phyloP scores from a whole-genome alignment of 2,113 vertebrate genomes.

The Promerops cafer region DNA sequence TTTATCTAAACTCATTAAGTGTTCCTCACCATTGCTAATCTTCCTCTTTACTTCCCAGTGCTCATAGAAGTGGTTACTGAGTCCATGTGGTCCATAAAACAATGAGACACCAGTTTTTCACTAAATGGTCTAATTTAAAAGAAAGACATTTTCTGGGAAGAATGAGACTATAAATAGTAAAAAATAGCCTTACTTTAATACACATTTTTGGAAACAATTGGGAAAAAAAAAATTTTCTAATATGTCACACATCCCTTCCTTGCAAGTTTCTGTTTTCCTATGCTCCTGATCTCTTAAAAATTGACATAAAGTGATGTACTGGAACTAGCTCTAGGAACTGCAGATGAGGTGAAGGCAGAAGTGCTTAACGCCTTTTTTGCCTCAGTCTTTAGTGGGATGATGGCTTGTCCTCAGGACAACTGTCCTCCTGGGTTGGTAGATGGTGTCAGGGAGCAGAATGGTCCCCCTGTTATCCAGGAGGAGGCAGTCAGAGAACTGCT shows the following conservation, averaged over 20 bases:
- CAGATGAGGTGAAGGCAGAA: background rate
- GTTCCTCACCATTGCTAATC: background rate
- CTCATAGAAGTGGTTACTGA: background rate
- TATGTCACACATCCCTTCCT: rapidly evolving
- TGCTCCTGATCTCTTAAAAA: background rate
- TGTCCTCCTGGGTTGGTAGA: background rate
- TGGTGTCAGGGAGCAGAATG: background rate
- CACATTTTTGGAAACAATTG: background rate
- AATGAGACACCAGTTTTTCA: background rate
- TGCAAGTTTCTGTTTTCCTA: background rate
- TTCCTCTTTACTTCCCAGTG: background rate
- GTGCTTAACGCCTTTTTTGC: background rate
- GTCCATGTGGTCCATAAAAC: background rate
- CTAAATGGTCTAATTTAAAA: background rate
- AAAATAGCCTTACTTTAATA: background rate
- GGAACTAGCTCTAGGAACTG: background rate
- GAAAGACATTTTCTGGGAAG: background rate
- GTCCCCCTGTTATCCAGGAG: too few relatives aligned
- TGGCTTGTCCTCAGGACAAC: background rate
- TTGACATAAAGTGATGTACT: background rate
- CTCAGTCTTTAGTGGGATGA: background rate
- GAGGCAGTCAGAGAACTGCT: background rate
- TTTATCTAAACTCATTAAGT: background rate
- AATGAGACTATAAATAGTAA: background rate
- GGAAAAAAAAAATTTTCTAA: background rate